Conservation (phyloP, 1,140 invertebrate species). For the Luehdorfia chinensis region DNA sequence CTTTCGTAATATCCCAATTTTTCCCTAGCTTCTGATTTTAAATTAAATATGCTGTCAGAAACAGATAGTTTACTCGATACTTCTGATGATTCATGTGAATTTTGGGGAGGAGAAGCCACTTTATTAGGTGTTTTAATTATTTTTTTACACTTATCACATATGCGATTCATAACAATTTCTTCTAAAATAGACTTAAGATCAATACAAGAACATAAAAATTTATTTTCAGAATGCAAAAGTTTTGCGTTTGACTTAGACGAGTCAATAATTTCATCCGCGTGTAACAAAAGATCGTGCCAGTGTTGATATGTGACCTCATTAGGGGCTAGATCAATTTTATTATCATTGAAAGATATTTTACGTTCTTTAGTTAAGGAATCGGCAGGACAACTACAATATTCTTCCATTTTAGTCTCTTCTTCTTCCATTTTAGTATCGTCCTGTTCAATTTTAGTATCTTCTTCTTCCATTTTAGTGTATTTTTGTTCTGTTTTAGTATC, state of each 20-base stretch:
- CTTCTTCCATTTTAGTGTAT: neutral
- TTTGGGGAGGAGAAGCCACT: neutral
- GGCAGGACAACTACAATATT: neutral
- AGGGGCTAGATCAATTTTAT: too few relatives aligned
- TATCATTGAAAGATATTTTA: too few relatives aligned
- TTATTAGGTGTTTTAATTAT: neutral
- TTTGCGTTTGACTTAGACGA: neutral
- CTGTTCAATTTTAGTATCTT: neutral
- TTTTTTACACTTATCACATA: neutral
- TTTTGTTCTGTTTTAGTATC: too few relatives aligned
- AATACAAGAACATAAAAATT: neutral
- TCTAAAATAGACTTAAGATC: constrained; percentile 2
- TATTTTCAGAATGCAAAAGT: neutral
- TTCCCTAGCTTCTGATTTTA: constrained; percentile 3
- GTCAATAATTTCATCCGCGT: neutral
- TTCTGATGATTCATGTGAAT: neutral
- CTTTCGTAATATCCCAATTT: constrained; percentile 6
- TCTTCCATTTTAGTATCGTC: neutral
- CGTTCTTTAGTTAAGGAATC: too few relatives aligned
- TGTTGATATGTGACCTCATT: neutral
- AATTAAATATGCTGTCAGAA: constrained; percentile 1
- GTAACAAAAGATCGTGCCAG: neutral
- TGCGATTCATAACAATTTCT: constrained; percentile 2
- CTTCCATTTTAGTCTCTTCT: neutral
- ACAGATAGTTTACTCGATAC: constrained; percentile 7